Percentiles rank a stretch among this genome's conserved stretches.
Evolutionary conservation across 2,797 vertebrate species (phyloP).

Genomic region (Malacoraja senta): DNA sequence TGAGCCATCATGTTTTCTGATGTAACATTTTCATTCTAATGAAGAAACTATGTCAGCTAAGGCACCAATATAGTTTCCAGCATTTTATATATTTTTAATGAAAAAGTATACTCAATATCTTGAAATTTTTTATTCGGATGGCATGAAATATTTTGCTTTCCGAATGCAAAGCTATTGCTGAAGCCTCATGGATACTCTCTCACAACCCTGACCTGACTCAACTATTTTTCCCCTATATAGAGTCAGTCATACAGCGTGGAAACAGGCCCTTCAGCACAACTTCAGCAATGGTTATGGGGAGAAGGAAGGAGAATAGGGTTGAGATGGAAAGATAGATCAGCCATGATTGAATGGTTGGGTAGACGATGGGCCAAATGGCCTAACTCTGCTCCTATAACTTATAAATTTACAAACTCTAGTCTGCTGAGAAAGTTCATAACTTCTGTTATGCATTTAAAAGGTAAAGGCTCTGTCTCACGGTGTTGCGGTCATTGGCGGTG

Average conservation of each 20-base stretch:
- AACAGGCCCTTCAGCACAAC: too few relatives aligned
- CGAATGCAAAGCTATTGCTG: background rate
- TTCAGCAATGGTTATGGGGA: too few relatives aligned
- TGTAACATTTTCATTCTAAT: background rate
- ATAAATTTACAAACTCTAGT: too few relatives aligned
- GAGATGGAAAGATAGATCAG: too few relatives aligned
- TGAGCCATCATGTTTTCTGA: background rate
- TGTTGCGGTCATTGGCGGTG: too few relatives aligned
- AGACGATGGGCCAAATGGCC: too few relatives aligned
- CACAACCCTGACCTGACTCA: background rate
- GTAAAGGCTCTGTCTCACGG: too few relatives aligned
- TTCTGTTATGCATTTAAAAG: background rate
- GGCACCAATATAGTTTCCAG: background rate
- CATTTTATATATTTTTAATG: too few relatives aligned
- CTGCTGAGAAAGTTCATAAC: background rate
- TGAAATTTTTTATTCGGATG: background rate
- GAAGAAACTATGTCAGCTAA: background rate
- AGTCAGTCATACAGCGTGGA: too few relatives aligned
- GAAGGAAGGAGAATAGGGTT: too few relatives aligned
- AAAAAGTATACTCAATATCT: background rate
- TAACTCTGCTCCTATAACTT: too few relatives aligned
- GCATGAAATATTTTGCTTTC: background rate
- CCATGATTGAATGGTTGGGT: too few relatives aligned
- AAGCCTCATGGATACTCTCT: background rate
- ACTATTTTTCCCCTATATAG: background rate